Evolutionary conservation across 2,797 vertebrate genomes (phyloP), one percentile per base, ranked within the genome.

Genomic region (Thunnus albacares): DNA sequence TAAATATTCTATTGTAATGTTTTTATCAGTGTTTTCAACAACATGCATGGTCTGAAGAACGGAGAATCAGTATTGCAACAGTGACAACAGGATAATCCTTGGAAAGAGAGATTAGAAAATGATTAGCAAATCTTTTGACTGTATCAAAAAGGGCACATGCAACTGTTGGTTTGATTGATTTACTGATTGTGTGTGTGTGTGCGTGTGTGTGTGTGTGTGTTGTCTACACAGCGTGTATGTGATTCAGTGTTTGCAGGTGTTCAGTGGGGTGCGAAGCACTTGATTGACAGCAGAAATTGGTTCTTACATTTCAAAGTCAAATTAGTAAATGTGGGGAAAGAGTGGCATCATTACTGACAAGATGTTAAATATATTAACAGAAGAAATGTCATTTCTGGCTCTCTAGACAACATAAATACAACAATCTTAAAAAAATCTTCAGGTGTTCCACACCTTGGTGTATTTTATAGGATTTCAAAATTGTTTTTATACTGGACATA

Each of bases 251-350:
- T 63, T 75, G 71, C 68, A 86, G 77, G 77, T 71, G 71, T 77
- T 75, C 58, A 61, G 73, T 45, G 52, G 51, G 66, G 43, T 64
- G 38, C 24, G 35, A 9, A 72, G 56, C 49, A 65, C 67, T 18
- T 55, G 71, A 90, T 70, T 81, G 83, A 76, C 70, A 76, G 69
- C n/a, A 77, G n/a, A 74, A 80, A 85, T 63, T 73, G 68, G 38
- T 49, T 87, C 65, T 61, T 51, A 64, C 61, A 76, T 78, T 79
- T 89, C 72, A 81, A 87, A 83, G 72, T 76, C 88, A 82, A 69
- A 82, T 85, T 57, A 87, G 61, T 38, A 57, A 68, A 84, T 55
- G 57, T 53, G 47, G 3, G 35, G 41, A 45, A 73, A 77, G 49
- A 49, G 55, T 63, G 67, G 35, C 43, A 4, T 75, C 62, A 73